Base-by-base conservation (phyloP, 2,888 invertebrate genomes). In the Strigamia crassipes region DNA sequence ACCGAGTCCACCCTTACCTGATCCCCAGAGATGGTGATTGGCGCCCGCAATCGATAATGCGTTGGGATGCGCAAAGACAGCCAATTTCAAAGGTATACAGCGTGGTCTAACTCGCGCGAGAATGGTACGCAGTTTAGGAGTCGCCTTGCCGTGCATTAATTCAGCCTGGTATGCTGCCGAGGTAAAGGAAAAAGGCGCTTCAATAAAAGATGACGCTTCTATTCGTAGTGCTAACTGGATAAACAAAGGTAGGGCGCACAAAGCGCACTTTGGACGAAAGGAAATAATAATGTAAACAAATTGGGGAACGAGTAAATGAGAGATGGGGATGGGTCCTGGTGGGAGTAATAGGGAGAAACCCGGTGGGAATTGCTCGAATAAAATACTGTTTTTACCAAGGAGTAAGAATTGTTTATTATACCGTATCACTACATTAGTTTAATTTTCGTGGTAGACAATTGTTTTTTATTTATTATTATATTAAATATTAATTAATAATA, bases 31-130 rank as follows among this genome's bases (percentile, higher is more conserved):
- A 73, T 73, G 73, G 73, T 73, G 73, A 73, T 73, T 73, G 73
- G 73, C 73, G 73, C 73, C 73, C 27, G 73, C 73, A 73, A 73
- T 73, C 73, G 73, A 73, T 73, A 73, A 73, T 73, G 73, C 73
- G 73, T 73, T 73, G 73, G 73, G 73, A 73, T 73, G 73, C 73
- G 73, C 73, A 73, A 73, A 73, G 73, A 73, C 73, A 73, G 23
- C 12, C 73, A 27, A 73, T 31, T 73, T 27, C 31, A 73, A 66
- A 73, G 73, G 73, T 73, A 56, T 23, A 15, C 27, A 31, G 31
- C 15, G 61, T 18, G 5, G 23, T 21, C 18, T 66, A 61, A 18
- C 61, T 61, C 12, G n/a, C 4, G 12, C 9, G 73, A 73, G 73
- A 23, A 73, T 27, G 12, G 23, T 27, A 23, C 23, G 73, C 73